Conservation (phyloP, 2,797 vertebrate genomes). For the Glossophaga mutica region DNA sequence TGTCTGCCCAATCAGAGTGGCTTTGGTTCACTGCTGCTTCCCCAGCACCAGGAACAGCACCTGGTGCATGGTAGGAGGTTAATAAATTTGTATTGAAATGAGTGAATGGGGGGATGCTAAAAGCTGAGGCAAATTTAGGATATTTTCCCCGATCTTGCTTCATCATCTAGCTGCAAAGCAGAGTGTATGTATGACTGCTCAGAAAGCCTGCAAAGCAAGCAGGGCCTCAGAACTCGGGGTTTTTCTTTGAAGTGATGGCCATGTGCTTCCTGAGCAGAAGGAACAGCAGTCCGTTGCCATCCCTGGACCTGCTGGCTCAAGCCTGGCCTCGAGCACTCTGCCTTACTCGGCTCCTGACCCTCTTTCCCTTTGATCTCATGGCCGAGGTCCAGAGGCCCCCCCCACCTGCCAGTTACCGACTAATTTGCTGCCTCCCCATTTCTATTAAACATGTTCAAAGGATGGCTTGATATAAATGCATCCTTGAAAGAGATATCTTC, state of each 20-base stretch:
- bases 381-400: neutral
- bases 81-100: neutral
- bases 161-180: neutral
- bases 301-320: neutral
- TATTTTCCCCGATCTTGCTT: neutral
- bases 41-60: neutral
- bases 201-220: neutral
- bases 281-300: neutral
- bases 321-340: fast-evolving
- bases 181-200: too few relatives aligned
- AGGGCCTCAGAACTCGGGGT: neutral
- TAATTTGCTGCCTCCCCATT: neutral
- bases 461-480: neutral
- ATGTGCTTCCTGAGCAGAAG: neutral
- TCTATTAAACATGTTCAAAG: neutral
- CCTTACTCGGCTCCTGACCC: neutral
- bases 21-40: neutral
- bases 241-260: neutral
- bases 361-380: neutral
- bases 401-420: neutral
- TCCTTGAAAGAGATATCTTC: neutral
- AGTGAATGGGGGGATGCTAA: neutral
- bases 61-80: neutral
- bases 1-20: neutral
- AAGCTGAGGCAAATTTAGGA: neutral